Evolutionary conservation across 2,888 invertebrate genomes (phyloP).

Genomic region (Eupithecia abbreviata): DNA sequence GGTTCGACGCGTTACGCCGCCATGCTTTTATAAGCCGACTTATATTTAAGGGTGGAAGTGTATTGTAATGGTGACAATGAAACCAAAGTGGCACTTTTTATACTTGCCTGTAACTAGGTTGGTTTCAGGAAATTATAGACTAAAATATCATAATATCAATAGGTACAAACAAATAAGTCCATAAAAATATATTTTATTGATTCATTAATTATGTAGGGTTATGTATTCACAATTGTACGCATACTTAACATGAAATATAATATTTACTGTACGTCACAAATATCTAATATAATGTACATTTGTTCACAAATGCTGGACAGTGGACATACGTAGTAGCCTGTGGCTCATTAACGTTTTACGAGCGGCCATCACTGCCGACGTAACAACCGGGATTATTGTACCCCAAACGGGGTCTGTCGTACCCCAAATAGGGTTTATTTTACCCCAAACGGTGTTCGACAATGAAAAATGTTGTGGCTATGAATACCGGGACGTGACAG

Average conservation of each 20-base stretch:
- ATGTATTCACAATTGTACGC: neutral
- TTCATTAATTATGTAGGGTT: neutral
- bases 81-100: too few species aligned
- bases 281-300: neutral
- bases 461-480: conserved; percentile 24
- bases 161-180: too few species aligned
- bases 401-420: conserved; percentile 18
- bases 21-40: neutral
- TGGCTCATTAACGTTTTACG: conserved; percentile 33
- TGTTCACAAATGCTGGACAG: neutral
- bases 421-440: conserved; percentile 11
- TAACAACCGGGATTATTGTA: conserved; percentile 21
- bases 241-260: neutral
- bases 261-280: neutral
- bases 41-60: neutral
- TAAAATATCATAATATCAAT: too few species aligned
- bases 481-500: conserved; percentile 13
- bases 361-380: conserved; percentile 26
- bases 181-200: neutral
- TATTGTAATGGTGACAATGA: neutral
- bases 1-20: neutral
- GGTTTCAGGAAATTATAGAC: too few species aligned
- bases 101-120: too few species aligned
- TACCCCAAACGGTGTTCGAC: conserved; percentile 3
- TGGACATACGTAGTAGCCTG: conserved; percentile 15